These are phyloP conservation scores for Limenitis camilla DNA, from an alignment of 2,888 invertebrate species.

Conservation along the genomic window DNA sequence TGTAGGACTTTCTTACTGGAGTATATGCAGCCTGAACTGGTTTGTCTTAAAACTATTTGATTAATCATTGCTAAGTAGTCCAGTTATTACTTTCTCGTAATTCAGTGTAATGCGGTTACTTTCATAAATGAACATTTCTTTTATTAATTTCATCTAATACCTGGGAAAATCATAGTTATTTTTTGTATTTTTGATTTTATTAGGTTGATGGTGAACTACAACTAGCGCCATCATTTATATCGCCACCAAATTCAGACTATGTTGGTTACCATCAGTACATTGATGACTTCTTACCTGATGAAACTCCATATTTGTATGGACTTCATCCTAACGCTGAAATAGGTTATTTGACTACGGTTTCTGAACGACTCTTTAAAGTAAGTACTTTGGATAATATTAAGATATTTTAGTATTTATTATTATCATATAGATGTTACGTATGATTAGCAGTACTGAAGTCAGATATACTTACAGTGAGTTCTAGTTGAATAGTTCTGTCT, in stretches of 20 bases:
- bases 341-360: conserved; percentile 90
- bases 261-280: conserved; percentile 90
- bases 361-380: conserved; percentile 86
- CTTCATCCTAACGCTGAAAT: conserved; percentile 97
- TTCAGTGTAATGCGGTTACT: no score
- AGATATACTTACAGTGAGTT: no score
- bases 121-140: no score
- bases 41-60: conserved; percentile 34
- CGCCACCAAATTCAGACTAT: conserved; percentile 92
- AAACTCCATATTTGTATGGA: conserved; percentile 93
- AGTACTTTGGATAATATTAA: background rate
- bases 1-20: conserved; percentile 90
- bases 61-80: background rate
- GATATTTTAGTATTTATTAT: background rate
- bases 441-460: no score
- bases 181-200: background rate
- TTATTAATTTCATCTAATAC: no score
- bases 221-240: conserved; percentile 88
- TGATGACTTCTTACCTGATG: conserved; percentile 88
- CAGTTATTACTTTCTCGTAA: background rate
- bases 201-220: conserved; percentile 88
- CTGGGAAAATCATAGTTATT: no score
- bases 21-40: conserved; percentile 89
- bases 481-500: no score
- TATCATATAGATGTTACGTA: no score